These are phyloP conservation scores for Lethenteron camtschaticum DNA, from an alignment of 2,113 vertebrate species.

Conservation along the genomic window DNA sequence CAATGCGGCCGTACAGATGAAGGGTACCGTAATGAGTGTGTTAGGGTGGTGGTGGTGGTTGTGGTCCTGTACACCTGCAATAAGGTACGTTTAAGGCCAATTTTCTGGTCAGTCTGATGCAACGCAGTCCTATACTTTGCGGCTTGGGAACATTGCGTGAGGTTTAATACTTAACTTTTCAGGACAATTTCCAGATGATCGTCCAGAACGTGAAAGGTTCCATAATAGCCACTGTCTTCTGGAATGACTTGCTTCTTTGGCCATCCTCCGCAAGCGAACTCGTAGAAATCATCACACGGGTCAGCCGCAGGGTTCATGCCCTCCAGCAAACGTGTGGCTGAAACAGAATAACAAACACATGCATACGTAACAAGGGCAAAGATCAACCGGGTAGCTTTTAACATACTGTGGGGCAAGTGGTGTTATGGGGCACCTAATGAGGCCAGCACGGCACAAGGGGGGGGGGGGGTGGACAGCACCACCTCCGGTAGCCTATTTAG, in stretches of 20 bases:
- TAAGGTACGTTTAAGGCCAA: neutral
- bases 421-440: too few relatives aligned
- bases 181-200: slow-evolving; percentile 66
- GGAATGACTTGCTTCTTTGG: slow-evolving; percentile 71
- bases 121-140: slow-evolving; percentile 6
- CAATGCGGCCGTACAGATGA: neutral
- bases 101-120: neutral
- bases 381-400: too few relatives aligned
- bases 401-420: too few relatives aligned
- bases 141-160: slow-evolving; percentile 12
- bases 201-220: slow-evolving; percentile 74
- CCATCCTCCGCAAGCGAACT: slow-evolving; percentile 81
- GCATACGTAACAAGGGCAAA: too few relatives aligned
- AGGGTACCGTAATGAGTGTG: neutral
- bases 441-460: too few relatives aligned
- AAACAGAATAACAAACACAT: neutral
- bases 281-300: slow-evolving; percentile 67
- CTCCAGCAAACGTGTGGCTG: slow-evolving; percentile 64
- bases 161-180: slow-evolving; percentile 43
- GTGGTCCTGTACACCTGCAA: slow-evolving; percentile 1
- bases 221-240: slow-evolving; percentile 65
- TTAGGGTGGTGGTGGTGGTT: neutral
- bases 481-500: too few relatives aligned
- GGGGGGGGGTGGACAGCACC: too few relatives aligned
- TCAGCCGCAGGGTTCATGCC: slow-evolving; percentile 52